Percentiles rank a stretch among this genome's conserved stretches.
Evolutionary conservation across 1,140 invertebrate genomes (phyloP).

Genomic region (Epicauta chinensis): DNA sequence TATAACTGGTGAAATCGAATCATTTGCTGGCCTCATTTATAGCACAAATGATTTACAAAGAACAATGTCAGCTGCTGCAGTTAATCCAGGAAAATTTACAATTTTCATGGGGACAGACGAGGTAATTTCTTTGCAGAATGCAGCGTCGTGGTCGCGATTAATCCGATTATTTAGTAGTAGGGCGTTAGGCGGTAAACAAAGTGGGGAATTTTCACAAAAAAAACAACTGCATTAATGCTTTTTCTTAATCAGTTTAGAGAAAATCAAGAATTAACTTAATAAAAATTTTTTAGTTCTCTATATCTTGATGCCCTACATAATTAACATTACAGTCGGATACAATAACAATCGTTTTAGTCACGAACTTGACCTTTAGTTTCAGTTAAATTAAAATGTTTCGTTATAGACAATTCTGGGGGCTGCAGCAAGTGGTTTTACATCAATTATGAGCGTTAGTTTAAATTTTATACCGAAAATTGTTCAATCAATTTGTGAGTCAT

Average conservation of each 20-base stretch:
- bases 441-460: conserved; percentile 31
- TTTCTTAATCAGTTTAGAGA: no score
- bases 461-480: conserved; percentile 36
- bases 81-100: conserved; percentile 35
- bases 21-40: conserved; percentile 36
- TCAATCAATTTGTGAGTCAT: conserved; percentile 30
- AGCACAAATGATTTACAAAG: conserved; percentile 34
- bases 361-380: background rate
- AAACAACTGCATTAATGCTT: no score
- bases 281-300: no score
- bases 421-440: conserved; percentile 34
- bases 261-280: no score
- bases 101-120: conserved; percentile 39
- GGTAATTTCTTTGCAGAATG: no score
- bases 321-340: no score
- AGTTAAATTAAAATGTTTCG: conserved; percentile 7
- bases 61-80: conserved; percentile 26
- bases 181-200: no score
- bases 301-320: no score
- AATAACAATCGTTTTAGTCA: no score
- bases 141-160: no score
- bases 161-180: no score
- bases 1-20: conserved; percentile 35
- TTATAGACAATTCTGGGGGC: conserved; percentile 35
- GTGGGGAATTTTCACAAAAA: no score